These are phyloP conservation scores for Coracias cyanogaster DNA, from an alignment of 2,797 vertebrate genomes.

Conservation along the genomic window DNA sequence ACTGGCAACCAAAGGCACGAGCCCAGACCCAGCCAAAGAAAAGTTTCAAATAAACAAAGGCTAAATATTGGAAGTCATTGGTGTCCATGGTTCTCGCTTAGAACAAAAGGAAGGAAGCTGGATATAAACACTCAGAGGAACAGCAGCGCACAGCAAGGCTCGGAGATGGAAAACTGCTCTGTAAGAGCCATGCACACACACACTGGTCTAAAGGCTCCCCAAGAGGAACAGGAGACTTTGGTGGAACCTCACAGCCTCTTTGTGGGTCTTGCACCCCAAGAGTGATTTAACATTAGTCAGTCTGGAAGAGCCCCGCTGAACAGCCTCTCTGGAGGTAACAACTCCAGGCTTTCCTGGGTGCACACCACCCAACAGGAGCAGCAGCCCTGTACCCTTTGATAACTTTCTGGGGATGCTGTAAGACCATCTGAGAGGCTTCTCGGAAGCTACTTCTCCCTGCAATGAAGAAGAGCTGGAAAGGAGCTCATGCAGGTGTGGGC, in stretches of 20 bases:
- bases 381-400: not conserved
- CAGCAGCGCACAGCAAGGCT: not conserved
- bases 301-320: not conserved
- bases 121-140: slow-evolving; percentile 16
- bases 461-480: not conserved
- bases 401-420: not conserved
- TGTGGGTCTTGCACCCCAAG: not conserved
- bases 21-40: not conserved
- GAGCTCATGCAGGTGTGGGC: not conserved
- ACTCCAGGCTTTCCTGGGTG: not conserved
- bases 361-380: not conserved
- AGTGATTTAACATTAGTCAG: not conserved
- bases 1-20: not conserved
- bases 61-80: slow-evolving; percentile 14
- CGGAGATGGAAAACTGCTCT: not conserved
- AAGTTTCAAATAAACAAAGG: slow-evolving; percentile 42
- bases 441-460: not conserved
- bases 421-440: not conserved
- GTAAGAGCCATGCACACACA: rapidly evolving
- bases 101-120: slow-evolving; percentile 54
- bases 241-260: not conserved
- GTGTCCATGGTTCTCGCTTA: not conserved
- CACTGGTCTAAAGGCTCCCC: rapidly evolving
- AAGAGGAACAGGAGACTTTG: not conserved
- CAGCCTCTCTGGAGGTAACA: not conserved